Conservation (phyloP, 2,797 vertebrate species). For the Pseudopleuronectes americanus region DNA sequence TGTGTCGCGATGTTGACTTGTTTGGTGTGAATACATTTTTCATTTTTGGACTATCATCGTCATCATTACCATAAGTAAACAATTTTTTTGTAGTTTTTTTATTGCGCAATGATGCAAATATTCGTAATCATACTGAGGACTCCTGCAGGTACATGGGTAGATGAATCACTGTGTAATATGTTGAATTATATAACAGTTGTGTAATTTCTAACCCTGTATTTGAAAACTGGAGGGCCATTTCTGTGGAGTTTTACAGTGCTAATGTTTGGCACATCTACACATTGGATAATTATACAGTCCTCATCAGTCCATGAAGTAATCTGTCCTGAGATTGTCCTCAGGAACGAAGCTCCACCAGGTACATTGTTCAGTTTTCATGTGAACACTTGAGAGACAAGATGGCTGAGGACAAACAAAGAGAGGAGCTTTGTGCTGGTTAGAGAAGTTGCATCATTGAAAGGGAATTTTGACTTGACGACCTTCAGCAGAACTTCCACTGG, state of each 20-base stretch:
- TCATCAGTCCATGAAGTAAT: neutral
- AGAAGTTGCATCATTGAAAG: neutral
- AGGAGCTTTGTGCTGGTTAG: neutral
- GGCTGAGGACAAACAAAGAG: conserved; percentile 1
- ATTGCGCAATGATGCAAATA: neutral
- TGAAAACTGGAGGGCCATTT: neutral
- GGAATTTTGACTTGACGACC: neutral
- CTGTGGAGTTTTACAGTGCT: neutral
- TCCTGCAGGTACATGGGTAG: neutral
- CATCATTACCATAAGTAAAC: no score
- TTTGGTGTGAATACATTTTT: no score
- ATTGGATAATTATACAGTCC: neutral
- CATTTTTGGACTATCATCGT: no score
- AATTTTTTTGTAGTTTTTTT: neutral
- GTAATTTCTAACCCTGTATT: neutral
- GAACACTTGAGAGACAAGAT: conserved; percentile 10
- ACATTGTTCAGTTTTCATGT: neutral
- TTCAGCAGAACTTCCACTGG: conserved; percentile 81
- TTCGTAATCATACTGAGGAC: neutral
- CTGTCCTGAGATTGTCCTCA: neutral
- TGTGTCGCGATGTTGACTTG: no score
- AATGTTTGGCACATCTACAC: neutral
- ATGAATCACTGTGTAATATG: neutral
- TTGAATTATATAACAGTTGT: no score
- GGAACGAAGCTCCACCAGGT: fast-evolving